These are phyloP conservation scores for Ranitomeya variabilis DNA, from an alignment of 2,113 vertebrate species.

Conservation along the genomic window DNA sequence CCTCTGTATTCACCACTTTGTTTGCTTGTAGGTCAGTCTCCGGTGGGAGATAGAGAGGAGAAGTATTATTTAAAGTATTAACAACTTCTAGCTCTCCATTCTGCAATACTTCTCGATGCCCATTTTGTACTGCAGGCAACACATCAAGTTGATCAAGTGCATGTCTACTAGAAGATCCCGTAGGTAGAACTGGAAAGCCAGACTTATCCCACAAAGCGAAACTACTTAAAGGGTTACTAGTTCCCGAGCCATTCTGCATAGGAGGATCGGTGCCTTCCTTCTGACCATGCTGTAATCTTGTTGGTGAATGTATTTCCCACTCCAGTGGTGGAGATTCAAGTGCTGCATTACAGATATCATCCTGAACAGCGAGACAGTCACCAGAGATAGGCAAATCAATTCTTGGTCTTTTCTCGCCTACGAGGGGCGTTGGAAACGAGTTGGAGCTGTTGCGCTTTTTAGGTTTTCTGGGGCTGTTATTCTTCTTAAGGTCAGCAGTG, in stretches of 20 bases:
- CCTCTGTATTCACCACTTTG: neutral
- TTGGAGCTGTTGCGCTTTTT: conserved; percentile 74
- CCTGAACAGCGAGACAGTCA: conserved; percentile 17
- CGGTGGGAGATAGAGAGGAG: neutral
- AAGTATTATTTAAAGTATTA: neutral
- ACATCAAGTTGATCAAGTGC: neutral
- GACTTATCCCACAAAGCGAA: neutral
- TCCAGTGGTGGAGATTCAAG: neutral
- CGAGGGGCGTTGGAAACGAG: conserved; percentile 57
- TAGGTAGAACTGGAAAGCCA: neutral
- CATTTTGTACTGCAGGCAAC: neutral
- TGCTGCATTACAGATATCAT: neutral
- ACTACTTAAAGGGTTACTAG: neutral
- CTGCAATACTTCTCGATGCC: neutral
- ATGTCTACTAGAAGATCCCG: neutral
- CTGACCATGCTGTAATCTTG: neutral
- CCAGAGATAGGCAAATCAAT: conserved; percentile 23
- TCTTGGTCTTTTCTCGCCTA: conserved; percentile 68
- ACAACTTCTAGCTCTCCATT: neutral
- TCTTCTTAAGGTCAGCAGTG: conserved; percentile 68
- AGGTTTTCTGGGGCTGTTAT: conserved; percentile 58
- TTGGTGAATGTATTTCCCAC: neutral
- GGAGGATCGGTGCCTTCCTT: neutral
- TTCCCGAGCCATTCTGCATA: neutral
- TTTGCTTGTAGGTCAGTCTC: neutral